Base-by-base conservation (phyloP, 2,888 invertebrate species). In the Gryllus longicercus region DNA sequence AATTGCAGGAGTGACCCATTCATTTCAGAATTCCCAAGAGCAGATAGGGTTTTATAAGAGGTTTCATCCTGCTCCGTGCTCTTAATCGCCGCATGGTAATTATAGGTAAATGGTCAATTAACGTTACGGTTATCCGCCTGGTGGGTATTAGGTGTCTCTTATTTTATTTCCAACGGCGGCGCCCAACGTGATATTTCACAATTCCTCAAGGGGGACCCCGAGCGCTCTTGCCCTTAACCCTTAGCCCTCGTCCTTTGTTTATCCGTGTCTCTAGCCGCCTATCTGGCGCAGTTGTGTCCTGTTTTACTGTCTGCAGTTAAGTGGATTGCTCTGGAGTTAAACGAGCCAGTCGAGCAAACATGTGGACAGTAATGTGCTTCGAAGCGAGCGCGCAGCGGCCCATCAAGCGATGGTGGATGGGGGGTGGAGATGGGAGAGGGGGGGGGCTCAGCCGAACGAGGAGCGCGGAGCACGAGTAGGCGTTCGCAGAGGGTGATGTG, bases 61-160 rank as follows among this genome's bases (percentile, higher is more conserved):
- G 63, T 63, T n/a, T 63, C 63, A 63, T 18, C 11, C n/a, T n/a
- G 63, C 63, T 18, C 63, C n/a, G n/a, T 63, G 5, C n/a, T 4
- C n/a, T 63, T 63, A 63, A 63, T 63, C 8, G n/a, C 63, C 10
- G 14, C 63, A 14, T 18, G n/a, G 63, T 63, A 63, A 63, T 63
- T 63, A 63, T 63, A 63, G 63, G n/a, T 63, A 63, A 63, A 63
- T 63, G 63, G 63, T 63, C 63, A 63, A 63, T 63, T 63, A 63
- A 63, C 63, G 63, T 63, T 63, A 63, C 63, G 63, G n/a, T 63
- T 63, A 63, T 63, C 63, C 63, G 5, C 63, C 63, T 63, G 16
- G 16, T 18, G 63, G 63, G 63, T 63, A 63, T 18, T 63, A 63
- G 63, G 63, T 63, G 16, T n/a, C n/a, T n/a, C 63, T n/a, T 18